Evolutionary conservation across 2,888 invertebrate genomes (phyloP), one percentile per base, ranked within the genome.

Genomic region (Chloroclysta siterata): DNA sequence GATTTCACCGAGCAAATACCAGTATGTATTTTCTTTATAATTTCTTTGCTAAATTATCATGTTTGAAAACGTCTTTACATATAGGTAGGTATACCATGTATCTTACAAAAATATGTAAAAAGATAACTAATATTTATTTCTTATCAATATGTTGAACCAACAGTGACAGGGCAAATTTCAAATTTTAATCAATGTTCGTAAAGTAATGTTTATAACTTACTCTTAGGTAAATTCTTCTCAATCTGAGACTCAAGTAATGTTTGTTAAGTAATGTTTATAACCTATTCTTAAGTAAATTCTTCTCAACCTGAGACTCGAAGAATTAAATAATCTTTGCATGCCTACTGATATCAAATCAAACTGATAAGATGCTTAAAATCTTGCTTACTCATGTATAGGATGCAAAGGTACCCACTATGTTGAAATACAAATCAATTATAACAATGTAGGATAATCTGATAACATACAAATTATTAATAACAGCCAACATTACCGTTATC

Each of bases 1-100:
- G 85, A 87, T 51, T 72, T 80, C 64, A 67, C 83, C 61, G 85
- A 82, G 68, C 79, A 78, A 55, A 15, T 73, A 59, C 72, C 77
- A 68, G 88, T 89, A 83, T 80, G 88, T 88, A 78, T 64, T 33
- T 7, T 17, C 29, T n/a, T 61, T 2, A 8, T 15, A 6, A 44
- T 15, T 15, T 8, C 1, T 5, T 8, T 11, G 4, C 2, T 11
- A 39, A 39, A 8, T 33, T 33, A 3, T 8, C 29, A 36, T 36
- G 10, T 36, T 36, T 36, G 36, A 0, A 36, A 36, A 36, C 7
- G 8, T 36, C n/a, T n/a, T n/a, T n/a, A n/a, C n/a, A n/a, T 8
- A 22, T 22, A 22, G 22, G 22, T 22, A n/a, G n/a, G n/a, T n/a
- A n/a, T n/a, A 22, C 22, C 22, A 22, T 22, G 3, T 22, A 22